Percentiles rank a stretch among this genome's conserved stretches.
phyloP scores from a whole-genome alignment of 2,113 vertebrate species.

The Erpornis zantholeuca region DNA sequence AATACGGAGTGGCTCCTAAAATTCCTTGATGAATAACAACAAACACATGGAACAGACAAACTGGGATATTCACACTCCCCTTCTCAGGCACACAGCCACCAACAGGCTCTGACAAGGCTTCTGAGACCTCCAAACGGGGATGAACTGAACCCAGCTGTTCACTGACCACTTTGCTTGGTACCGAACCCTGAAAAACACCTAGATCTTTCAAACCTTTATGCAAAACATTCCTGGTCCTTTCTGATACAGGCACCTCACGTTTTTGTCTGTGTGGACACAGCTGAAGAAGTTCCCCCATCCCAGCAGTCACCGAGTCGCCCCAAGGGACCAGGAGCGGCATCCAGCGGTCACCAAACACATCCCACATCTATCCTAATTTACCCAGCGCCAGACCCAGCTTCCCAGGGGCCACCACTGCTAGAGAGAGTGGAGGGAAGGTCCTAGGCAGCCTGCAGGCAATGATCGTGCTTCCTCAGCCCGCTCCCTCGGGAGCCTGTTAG shows the following conservation, averaged over 20 bases:
- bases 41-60: background rate
- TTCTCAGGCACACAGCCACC: background rate
- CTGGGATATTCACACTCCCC: background rate
- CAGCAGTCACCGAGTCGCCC: background rate
- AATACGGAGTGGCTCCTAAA: background rate
- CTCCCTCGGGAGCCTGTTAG: accelerated
- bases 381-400: background rate
- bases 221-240: background rate
- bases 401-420: background rate
- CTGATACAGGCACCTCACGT: background rate
- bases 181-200: background rate
- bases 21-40: background rate
- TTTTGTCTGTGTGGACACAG: background rate
- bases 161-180: background rate
- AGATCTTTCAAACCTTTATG: background rate
- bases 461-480: background rate
- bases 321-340: background rate
- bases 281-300: background rate
- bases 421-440: accelerated
- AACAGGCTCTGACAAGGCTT: background rate
- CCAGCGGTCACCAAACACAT: background rate
- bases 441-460: background rate
- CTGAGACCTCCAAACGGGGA: background rate
- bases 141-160: background rate
- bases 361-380: background rate